Base-by-base conservation (phyloP, 1,140 invertebrate species). In the Papilio polytes region DNA sequence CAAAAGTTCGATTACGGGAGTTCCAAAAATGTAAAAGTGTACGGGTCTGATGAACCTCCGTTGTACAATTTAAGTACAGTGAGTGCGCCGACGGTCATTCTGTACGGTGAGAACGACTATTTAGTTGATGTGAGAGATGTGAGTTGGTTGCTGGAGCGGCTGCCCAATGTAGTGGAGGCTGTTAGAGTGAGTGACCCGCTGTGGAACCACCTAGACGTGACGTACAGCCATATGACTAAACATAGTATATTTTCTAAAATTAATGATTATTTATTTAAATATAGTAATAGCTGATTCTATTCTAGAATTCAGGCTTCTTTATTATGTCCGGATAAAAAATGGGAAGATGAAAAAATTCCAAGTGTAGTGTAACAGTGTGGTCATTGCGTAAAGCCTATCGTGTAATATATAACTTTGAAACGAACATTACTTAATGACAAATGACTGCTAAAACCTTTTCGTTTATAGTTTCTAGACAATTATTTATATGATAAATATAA, bases 1-100 rank as follows among this genome's bases (percentile, higher is more conserved):
- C 88, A 88, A 44, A 95, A 96, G 80, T 96, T 94, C 82, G 95
- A 96, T 85, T 96, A 96, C 81, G 96, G 96, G 0, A 86, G 84
- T 44, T 82, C 82, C 8, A 86, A 88, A 73, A 96, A 96, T 86
- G 70, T 95, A 3, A 84, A 90, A 78, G 31, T 95, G 1, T 96
- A 96, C 81, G 95, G 95, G 12, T 92, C 84, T 41, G 82, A 88
- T 0, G 82, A 91, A 36, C 95, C 96, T 59, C 95, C 96, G 1
- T 85, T 89, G 22, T 96, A 95, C 74, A 95, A 95, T 84, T 86
- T 96, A 3, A 95, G 91, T 73, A 94, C 92, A 77, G 92, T 96
- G 3, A 94, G 91, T 51, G 86, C 93, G 18, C 96, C 96, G n/a
- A 86, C 88, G 18, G 83, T 91, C 4, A 78, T 86, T 31, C 72